Evolutionary conservation across 1,140 invertebrate genomes (phyloP), one percentile per base, ranked within the genome.

Genomic region (Leguminivora glycinivorella): DNA sequence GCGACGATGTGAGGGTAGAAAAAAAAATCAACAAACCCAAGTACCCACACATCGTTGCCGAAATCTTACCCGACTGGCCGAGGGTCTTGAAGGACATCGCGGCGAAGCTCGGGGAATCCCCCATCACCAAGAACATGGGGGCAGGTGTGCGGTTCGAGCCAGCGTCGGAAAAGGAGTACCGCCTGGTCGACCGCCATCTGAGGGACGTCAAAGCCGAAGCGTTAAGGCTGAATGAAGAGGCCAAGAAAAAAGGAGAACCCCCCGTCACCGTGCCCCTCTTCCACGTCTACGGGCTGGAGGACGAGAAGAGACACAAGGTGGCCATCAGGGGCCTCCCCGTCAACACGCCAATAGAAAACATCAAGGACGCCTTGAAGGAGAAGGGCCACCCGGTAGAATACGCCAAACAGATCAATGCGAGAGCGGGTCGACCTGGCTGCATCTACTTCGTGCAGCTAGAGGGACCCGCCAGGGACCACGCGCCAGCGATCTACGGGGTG

Each of bases 251-350:
- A n/a, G 68, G 40, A n/a, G n/a, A n/a, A n/a, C n/a, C n/a, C n/a
- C n/a, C n/a, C n/a, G n/a, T n/a, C n/a, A n/a, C n/a, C n/a, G n/a
- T n/a, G n/a, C n/a, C n/a, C n/a, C n/a, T n/a, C n/a, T n/a, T n/a
- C n/a, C n/a, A n/a, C n/a, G n/a, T n/a, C n/a, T n/a, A n/a, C n/a
- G n/a, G n/a, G n/a, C n/a, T n/a, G n/a, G n/a, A n/a, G n/a, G n/a
- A n/a, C 0, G 75, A 76, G 6, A 26, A 47, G 9, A 56, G 25
- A 14, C 43, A 71, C 0, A 75, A 75, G 22, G 69, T 75, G 10
- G 73, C 71, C 17, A 75, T 77, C 0, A 34, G 73, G 5, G 75
- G 73, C 1, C 34, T 77, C 4, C 71, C 69, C 0, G 40, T 24
- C 0, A 25, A 69, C 34, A 75, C 71, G 0, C 12, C 17, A 0